A percentile compares a stretch with the other conserved stretches of the same genome.
phyloP scores from a whole-genome alignment of 2,113 vertebrate species.

The Psettodes erumei region DNA sequence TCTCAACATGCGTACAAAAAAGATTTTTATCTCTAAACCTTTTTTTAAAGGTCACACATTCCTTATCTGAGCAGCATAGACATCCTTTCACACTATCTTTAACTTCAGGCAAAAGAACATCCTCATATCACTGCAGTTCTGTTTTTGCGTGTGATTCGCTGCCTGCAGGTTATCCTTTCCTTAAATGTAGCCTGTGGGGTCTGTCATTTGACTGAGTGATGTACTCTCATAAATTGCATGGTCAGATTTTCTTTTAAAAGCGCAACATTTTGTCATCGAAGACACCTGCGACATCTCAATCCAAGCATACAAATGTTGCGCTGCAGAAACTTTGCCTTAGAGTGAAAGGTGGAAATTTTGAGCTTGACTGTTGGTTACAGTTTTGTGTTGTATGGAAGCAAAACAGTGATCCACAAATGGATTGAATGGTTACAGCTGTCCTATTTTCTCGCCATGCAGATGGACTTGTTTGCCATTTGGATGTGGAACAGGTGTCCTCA shows the following conservation, averaged over 20 bases:
- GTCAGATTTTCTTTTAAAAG: conserved; percentile 52
- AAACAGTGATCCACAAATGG: not conserved
- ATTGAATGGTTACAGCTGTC: conserved; percentile 2
- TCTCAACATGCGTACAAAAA: not conserved
- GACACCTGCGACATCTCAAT: conserved; percentile 62
- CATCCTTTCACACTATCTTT: conserved; percentile 4
- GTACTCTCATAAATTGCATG: conserved; percentile 58
- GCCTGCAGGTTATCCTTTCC: conserved; percentile 43
- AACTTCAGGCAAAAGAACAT: conserved; percentile 45
- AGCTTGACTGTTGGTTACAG: not conserved
- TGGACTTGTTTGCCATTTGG: not conserved
- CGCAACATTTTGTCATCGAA: conserved; percentile 65
- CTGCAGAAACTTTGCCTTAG: conserved; percentile 24
- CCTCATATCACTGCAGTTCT: conserved; percentile 37
- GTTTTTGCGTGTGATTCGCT: conserved; percentile 24
- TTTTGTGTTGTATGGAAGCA: not conserved
- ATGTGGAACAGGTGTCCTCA: conserved; percentile 30
- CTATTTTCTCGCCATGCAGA: conserved; percentile 14
- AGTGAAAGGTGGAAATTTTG: conserved; percentile 23
- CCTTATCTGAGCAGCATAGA: conserved; percentile 40
- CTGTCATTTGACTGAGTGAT: conserved; percentile 53
- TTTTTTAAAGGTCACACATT: conserved; percentile 50
- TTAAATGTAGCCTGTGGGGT: conserved; percentile 14
- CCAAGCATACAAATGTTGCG: conserved; percentile 54
- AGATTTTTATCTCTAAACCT: conserved; percentile 22